Percentiles rank a stretch among this genome's conserved stretches.
Evolutionary conservation across 2,888 invertebrate genomes (phyloP).

Genomic region (Amitus sp.): DNA sequence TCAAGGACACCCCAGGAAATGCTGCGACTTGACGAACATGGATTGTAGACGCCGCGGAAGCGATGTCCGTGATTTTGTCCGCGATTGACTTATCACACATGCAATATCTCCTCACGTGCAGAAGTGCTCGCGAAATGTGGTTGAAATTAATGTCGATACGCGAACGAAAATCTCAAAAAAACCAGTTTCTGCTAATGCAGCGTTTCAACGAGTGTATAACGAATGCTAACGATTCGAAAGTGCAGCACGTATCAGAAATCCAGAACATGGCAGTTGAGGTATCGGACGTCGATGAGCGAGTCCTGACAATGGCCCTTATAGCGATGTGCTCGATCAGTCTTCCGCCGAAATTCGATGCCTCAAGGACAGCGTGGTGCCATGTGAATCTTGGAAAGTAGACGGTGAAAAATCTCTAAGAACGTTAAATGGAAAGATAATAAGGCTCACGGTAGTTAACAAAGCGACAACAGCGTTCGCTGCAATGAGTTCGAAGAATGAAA

Average conservation of each 20-base stretch:
- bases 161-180: constrained; percentile 39
- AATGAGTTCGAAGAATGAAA: not conserved
- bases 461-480: constrained; percentile 19
- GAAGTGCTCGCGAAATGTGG: constrained; percentile 34
- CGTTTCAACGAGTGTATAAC: constrained; percentile 38
- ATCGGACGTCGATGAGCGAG: constrained; percentile 32
- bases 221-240: constrained; percentile 5
- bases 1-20: not conserved
- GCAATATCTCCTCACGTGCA: constrained; percentile 30
- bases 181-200: constrained; percentile 23
- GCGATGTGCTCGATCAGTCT: constrained; percentile 41
- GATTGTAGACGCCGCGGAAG: constrained; percentile 31
- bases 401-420: constrained; percentile 30
- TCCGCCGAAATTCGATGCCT: constrained; percentile 28
- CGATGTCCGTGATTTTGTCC: constrained; percentile 34
- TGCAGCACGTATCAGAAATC: constrained; percentile 46
- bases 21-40: too few relatives aligned
- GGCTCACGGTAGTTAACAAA: constrained; percentile 14
- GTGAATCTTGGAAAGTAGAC: constrained; percentile 32
- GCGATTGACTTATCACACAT: constrained; percentile 28
- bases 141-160: constrained; percentile 25
- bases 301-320: constrained; percentile 30
- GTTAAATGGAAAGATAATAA: constrained; percentile 29
- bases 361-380: constrained; percentile 39
- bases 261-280: constrained; percentile 44